Evolutionary conservation across 1,140 invertebrate species (phyloP).

Genomic region (Telenomus remus): DNA sequence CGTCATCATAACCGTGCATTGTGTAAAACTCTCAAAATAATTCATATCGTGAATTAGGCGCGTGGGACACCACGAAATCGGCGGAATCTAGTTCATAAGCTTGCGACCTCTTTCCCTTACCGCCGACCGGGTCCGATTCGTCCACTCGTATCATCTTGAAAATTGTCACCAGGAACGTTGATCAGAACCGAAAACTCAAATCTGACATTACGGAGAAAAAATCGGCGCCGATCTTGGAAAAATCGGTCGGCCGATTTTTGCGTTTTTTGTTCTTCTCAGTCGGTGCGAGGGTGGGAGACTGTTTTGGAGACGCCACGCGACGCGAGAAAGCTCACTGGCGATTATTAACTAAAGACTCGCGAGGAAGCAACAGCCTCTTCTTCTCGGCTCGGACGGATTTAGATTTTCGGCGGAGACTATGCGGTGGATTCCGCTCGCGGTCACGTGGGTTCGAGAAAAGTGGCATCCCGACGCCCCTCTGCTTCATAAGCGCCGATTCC

Average conservation of each 20-base stretch:
- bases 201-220: too few species aligned
- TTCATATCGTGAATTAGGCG: constrained; percentile 25
- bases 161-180: background rate
- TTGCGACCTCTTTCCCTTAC: constrained; percentile 77
- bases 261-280: too few species aligned
- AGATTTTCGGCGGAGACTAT: constrained; percentile 70
- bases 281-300: background rate
- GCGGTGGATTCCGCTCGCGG: constrained; percentile 66
- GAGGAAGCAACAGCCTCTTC: constrained; percentile 63
- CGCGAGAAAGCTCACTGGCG: constrained; percentile 60
- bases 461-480: constrained; percentile 40
- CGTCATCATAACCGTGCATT: constrained; percentile 15
- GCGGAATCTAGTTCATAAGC: constrained; percentile 46
- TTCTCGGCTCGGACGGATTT: constrained; percentile 72
- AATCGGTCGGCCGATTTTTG: background rate
- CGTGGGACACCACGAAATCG: constrained; percentile 18
- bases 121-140: constrained; percentile 89
- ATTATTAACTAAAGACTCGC: constrained; percentile 70
- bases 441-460: constrained; percentile 64
- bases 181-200: background rate
- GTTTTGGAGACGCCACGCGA: constrained; percentile 5
- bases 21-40: constrained; percentile 45
- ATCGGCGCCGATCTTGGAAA: too few species aligned
- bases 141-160: constrained; percentile 90
- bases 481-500: constrained; percentile 36